Conservation (phyloP, 2,888 invertebrate genomes). For the Graphium colonna region DNA sequence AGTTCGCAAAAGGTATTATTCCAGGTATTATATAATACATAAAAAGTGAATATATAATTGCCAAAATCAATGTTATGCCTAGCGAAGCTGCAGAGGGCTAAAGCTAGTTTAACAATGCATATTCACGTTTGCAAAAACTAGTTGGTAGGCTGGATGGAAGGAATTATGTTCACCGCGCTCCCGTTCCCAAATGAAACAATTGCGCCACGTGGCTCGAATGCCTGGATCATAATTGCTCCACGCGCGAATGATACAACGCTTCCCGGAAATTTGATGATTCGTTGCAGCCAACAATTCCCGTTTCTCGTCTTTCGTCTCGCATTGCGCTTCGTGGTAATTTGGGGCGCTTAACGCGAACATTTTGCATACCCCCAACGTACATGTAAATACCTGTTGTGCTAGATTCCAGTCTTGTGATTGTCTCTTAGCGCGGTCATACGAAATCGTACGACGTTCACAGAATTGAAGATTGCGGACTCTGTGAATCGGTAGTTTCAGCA, state of each 20-base stretch:
- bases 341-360: constrained; percentile 19
- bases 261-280: constrained; percentile 16
- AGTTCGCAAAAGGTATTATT: too few relatives aligned
- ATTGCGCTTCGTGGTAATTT: constrained; percentile 18
- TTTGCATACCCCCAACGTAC: too few relatives aligned
- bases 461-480: neutral
- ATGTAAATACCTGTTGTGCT: constrained; percentile 13
- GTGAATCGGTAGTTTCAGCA: neutral
- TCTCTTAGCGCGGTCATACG: constrained; percentile 9
- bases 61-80: too few relatives aligned
- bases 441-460: constrained; percentile 11
- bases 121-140: too few relatives aligned
- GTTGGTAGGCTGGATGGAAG: too few relatives aligned
- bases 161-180: neutral
- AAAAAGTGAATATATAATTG: too few relatives aligned
- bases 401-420: constrained; percentile 18
- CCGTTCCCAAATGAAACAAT: neutral
- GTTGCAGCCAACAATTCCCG: constrained; percentile 17
- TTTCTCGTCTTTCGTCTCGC: constrained; percentile 21
- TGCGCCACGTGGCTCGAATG: neutral
- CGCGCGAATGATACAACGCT: constrained; percentile 16
- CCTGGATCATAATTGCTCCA: constrained; percentile 1
- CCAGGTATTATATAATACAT: too few relatives aligned
- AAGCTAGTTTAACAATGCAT: too few relatives aligned
- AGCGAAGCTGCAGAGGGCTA: too few relatives aligned